phyloP scores from a whole-genome alignment of 2,113 vertebrate species.

The Leucoraja erinaceus region DNA sequence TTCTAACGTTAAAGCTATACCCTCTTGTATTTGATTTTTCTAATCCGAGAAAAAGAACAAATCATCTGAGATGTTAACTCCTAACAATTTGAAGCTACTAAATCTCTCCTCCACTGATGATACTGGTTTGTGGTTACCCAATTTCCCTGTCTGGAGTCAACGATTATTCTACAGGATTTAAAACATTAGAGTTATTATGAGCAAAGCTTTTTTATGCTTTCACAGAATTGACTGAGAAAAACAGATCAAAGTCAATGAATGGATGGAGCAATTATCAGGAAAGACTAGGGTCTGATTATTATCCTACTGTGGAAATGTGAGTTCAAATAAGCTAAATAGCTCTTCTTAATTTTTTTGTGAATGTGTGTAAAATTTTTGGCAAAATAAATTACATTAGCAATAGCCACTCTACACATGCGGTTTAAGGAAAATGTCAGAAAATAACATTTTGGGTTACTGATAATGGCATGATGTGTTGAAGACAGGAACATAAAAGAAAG shows the following conservation, averaged over 20 bases:
- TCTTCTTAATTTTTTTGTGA: background rate
- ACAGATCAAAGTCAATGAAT: background rate
- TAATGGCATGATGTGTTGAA: background rate
- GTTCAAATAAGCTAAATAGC: background rate
- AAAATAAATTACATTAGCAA: background rate
- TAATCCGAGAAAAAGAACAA: too few species aligned
- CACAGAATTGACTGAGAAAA: background rate
- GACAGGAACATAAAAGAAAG: slow-evolving; percentile 24
- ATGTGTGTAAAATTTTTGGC: background rate
- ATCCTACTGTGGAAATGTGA: background rate
- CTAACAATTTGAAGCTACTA: too few species aligned
- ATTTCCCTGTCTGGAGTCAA: too few species aligned
- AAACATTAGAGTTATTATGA: background rate
- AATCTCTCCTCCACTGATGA: too few species aligned
- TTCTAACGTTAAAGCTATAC: too few species aligned
- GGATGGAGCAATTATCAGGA: background rate
- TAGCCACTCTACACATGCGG: too few species aligned
- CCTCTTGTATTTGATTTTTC: too few species aligned
- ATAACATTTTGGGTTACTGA: background rate
- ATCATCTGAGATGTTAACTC: too few species aligned
- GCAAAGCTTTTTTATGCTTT: background rate
- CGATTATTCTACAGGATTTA: background rate
- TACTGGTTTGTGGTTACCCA: too few species aligned
- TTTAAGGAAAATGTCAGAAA: background rate
- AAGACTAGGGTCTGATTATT: background rate